These are phyloP conservation scores for Sphenopsis melanotis DNA, from an alignment of 2,797 vertebrate genomes.

Conservation along the genomic window DNA sequence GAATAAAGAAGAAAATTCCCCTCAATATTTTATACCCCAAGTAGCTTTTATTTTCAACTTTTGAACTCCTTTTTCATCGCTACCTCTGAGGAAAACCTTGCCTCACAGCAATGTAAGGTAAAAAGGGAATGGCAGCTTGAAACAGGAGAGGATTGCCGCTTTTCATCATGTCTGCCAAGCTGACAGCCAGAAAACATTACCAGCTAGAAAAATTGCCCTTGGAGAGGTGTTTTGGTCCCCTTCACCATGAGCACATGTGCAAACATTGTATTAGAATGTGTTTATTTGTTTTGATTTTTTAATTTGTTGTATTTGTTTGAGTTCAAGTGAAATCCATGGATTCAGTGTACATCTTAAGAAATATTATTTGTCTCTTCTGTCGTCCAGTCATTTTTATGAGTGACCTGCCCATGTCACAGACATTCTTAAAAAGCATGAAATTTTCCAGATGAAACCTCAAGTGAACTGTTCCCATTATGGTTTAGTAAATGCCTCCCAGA, in stretches of 20 bases:
- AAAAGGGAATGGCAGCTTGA: neutral
- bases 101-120: neutral
- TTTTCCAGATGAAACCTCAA: neutral
- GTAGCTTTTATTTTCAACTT: neutral
- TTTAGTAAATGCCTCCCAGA: neutral
- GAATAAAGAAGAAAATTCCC: neutral
- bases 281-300: neutral
- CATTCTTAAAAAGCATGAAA: neutral
- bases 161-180: neutral
- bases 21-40: neutral
- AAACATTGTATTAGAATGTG: neutral
- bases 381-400: neutral
- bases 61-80: neutral
- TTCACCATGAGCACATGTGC: rapidly evolving
- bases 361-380: neutral
- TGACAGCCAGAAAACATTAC: neutral
- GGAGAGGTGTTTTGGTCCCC: neutral
- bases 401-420: neutral
- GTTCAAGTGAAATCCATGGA: neutral
- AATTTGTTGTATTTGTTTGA: neutral
- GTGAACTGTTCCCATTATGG: neutral
- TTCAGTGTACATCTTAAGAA: neutral
- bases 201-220: neutral
- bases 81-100: neutral
- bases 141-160: neutral